phyloP scores from a whole-genome alignment of 2,888 invertebrate species.

The Polymixis lichenea region DNA sequence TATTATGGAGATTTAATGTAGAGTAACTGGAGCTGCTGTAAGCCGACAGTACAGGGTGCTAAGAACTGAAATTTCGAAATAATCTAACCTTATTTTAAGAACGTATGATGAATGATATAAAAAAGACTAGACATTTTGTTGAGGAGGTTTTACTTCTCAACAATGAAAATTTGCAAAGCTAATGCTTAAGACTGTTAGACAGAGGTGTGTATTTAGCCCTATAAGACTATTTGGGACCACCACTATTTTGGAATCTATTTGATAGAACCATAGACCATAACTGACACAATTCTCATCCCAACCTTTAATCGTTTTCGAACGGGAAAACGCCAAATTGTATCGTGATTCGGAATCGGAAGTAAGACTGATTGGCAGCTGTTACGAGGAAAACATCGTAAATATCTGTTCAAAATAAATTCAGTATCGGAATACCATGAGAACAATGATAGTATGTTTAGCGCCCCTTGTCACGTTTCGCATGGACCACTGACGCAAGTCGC shows the following conservation, averaged over 20 bases:
- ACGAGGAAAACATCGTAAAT: conserved; percentile 26
- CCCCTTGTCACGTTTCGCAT: conserved; percentile 48
- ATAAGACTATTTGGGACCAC: background rate
- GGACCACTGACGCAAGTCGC: conserved; percentile 61
- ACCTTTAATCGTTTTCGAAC: background rate
- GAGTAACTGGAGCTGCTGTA: conserved; percentile 15
- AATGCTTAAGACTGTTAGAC: background rate
- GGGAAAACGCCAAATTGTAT: conserved; percentile 10
- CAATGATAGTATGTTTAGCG: conserved; percentile 52
- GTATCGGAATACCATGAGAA: conserved; percentile 36
- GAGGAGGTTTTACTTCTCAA: background rate
- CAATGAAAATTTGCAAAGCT: too few species aligned
- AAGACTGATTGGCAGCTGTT: conserved; percentile 32
- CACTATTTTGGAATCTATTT: background rate
- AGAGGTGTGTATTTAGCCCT: background rate
- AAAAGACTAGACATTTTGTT: background rate
- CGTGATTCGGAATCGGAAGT: conserved; percentile 9
- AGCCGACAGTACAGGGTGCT: background rate
- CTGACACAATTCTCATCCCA: background rate
- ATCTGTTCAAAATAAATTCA: conserved; percentile 38
- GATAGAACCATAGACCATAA: background rate
- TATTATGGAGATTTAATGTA: conserved; percentile 52
- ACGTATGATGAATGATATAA: background rate
- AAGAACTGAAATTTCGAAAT: conserved; percentile 1
- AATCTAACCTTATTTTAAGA: background rate